Evolutionary conservation across 1,140 invertebrate genomes (phyloP).

Genomic region (Bombus fervidus): DNA sequence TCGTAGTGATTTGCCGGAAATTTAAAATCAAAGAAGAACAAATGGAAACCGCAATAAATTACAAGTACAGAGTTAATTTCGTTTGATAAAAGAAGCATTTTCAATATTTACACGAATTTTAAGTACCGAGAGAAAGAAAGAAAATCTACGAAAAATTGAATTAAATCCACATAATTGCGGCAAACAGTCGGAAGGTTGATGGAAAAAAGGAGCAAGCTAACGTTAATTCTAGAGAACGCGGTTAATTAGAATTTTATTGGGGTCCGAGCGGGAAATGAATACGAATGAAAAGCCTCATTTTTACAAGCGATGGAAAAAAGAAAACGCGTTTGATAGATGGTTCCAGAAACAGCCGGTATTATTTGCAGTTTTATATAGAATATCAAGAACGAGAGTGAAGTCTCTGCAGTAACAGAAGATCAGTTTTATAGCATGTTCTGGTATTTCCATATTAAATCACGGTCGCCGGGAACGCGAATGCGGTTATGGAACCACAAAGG

Average conservation of each 20-base stretch:
- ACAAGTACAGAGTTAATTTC: too few species aligned
- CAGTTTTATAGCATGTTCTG: constrained; percentile 45
- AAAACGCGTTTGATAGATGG: background rate
- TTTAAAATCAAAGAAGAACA: too few species aligned
- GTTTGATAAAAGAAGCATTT: too few species aligned
- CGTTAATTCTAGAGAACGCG: constrained; percentile 2
- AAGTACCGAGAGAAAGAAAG: background rate
- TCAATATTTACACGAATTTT: background rate
- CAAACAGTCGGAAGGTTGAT: background rate
- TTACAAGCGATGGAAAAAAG: background rate
- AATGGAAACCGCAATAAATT: too few species aligned
- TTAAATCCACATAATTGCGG: background rate
- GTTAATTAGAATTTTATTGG: constrained; percentile 33
- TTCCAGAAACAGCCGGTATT: background rate
- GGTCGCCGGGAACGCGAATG: constrained; percentile 20
- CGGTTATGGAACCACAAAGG: constrained; percentile 29
- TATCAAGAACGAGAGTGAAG: constrained; percentile 42
- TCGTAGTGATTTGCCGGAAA: too few species aligned
- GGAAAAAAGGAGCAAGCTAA: background rate
- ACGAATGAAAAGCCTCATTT: background rate
- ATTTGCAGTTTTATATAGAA: constrained; percentile 41
- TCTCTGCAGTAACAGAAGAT: constrained; percentile 42
- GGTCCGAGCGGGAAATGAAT: background rate
- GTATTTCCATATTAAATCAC: constrained; percentile 54
- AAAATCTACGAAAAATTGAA: background rate